phyloP scores from a whole-genome alignment of 2,888 invertebrate genomes.

The Drosophila fungiperda region DNA sequence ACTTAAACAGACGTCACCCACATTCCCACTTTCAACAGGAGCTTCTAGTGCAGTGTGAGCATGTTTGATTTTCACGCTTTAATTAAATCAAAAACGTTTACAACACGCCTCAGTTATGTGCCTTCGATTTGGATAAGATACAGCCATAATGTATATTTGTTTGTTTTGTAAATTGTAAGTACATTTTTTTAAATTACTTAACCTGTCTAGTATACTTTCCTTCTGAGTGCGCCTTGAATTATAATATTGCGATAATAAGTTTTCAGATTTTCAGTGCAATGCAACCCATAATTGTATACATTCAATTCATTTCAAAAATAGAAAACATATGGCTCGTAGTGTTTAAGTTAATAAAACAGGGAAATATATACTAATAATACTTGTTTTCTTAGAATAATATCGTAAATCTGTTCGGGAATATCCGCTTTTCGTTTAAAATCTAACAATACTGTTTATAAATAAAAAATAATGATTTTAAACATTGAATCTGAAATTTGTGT shows the following conservation, averaged over 20 bases:
- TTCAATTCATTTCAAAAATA: background rate
- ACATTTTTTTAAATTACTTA: conserved; percentile 53
- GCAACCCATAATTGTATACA: background rate
- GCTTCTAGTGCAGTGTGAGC: conserved; percentile 12
- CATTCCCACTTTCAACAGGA: background rate
- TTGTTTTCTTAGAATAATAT: background rate
- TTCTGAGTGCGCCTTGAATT: background rate
- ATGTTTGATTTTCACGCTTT: conserved; percentile 48
- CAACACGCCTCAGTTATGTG: conserved; percentile 62
- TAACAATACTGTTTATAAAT: background rate
- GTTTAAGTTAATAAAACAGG: background rate
- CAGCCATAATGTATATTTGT: conserved; percentile 24
- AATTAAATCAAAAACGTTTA: conserved; percentile 75
- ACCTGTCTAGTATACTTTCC: conserved; percentile 3
- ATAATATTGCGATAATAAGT: background rate
- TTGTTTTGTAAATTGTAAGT: conserved; percentile 44
- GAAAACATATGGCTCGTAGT: background rate
- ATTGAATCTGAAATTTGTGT: background rate
- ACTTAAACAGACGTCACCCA: background rate
- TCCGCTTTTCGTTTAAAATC: background rate
- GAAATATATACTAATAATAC: background rate
- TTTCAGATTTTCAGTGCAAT: background rate
- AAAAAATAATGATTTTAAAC: background rate
- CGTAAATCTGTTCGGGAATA: background rate
- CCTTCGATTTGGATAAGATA: conserved; percentile 44